Evolutionary conservation across 1,140 invertebrate species (phyloP).

Genomic region (Trichonephila inaurata): DNA sequence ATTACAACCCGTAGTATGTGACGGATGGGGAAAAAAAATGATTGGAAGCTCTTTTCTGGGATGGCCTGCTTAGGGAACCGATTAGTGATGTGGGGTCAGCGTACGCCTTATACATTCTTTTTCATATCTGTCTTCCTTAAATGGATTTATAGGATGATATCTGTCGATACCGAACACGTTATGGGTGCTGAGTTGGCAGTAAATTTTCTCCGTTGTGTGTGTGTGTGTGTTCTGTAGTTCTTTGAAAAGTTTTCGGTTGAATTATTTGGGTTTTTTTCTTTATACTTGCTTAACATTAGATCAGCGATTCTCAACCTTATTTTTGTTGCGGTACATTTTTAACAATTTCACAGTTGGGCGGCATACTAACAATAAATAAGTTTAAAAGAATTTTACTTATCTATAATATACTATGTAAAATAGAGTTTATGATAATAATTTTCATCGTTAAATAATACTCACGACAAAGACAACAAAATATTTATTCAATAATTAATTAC

Average conservation of each 20-base stretch:
- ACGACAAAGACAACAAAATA: too few relatives aligned
- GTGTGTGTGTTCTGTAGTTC: neutral
- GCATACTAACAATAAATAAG: too few relatives aligned
- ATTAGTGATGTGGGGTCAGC: slow-evolving; percentile 50
- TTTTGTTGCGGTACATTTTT: too few relatives aligned
- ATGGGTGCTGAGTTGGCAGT: neutral
- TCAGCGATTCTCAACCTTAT: too few relatives aligned
- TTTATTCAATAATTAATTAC: too few relatives aligned
- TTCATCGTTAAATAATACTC: too few relatives aligned
- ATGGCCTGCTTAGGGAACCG: slow-evolving; percentile 37
- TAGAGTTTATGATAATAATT: too few relatives aligned
- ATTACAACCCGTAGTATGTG: neutral
- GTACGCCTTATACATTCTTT: slow-evolving; percentile 46
- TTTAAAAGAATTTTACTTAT: too few relatives aligned
- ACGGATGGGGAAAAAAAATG: slow-evolving; percentile 2
- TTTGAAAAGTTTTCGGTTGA: neutral
- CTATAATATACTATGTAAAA: too few relatives aligned
- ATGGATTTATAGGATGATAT: neutral
- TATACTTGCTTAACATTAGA: neutral
- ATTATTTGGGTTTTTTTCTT: neutral
- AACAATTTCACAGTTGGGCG: too few relatives aligned
- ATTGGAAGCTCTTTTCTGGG: neutral
- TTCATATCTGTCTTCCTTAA: neutral
- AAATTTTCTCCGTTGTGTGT: neutral
- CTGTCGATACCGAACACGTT: neutral